These are phyloP conservation scores for Sphecodes monilicornis DNA, from an alignment of 2,888 invertebrate genomes.

Conservation along the genomic window DNA sequence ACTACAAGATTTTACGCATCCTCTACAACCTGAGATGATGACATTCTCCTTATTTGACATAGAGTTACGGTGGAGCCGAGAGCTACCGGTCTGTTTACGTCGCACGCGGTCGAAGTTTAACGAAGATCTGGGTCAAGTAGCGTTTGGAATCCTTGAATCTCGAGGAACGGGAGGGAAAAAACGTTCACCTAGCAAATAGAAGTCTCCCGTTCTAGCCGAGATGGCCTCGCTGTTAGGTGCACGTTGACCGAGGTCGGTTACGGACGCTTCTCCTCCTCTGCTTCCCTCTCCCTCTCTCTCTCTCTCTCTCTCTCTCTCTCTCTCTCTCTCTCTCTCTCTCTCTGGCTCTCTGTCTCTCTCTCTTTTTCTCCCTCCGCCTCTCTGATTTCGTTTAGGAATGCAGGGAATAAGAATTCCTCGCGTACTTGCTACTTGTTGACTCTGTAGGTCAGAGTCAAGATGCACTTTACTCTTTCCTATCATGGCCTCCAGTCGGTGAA, in stretches of 20 bases:
- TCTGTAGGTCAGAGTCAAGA: constrained; percentile 77
- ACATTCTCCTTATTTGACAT: constrained; percentile 32
- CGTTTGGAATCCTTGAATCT: constrained; percentile 82
- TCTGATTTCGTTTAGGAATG: constrained; percentile 50
- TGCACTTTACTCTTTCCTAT: constrained; percentile 70
- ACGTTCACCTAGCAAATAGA: constrained; percentile 67
- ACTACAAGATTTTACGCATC: not conserved
- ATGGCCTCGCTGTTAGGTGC: constrained; percentile 68
- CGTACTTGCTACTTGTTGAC: constrained; percentile 54
- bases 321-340: not conserved
- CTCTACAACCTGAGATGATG: not conserved
- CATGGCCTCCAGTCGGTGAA: constrained; percentile 25
- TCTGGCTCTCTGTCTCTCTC: not conserved
- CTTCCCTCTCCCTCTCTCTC: not conserved
- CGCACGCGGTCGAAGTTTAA: constrained; percentile 69
- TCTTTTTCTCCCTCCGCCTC: constrained; percentile 18
- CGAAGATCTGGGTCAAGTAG: constrained; percentile 83
- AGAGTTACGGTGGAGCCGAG: not conserved
- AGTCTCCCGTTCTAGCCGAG: constrained; percentile 60
- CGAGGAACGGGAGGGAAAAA: constrained; percentile 62
- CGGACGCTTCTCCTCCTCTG: constrained; percentile 41
- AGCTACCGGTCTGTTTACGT: constrained; percentile 64
- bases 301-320: not conserved
- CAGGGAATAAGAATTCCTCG: constrained; percentile 61
- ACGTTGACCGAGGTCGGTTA: constrained; percentile 55